Base-by-base conservation (phyloP, 2,113 vertebrate genomes). In the Sander vitreus region DNA sequence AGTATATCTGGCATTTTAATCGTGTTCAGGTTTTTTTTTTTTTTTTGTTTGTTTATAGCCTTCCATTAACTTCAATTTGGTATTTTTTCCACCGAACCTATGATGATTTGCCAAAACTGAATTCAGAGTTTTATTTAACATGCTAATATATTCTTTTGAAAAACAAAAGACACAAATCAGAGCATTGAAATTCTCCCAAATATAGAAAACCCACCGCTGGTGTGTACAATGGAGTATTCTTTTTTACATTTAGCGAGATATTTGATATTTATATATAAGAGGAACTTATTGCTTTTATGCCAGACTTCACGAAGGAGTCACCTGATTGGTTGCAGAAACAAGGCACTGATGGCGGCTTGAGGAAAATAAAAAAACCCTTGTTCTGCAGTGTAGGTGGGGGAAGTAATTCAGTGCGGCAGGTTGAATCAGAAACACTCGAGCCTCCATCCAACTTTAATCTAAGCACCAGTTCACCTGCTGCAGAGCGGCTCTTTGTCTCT, bases 401-500 rank as follows among this genome's bases (percentile, higher is more conserved):
- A 54, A 50, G 59, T 53, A 70, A 83, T 75, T 72, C 54, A 33
- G 13, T 1, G 62, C 14, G 23, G 25, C 62, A 63, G 57, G 16
- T 65, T 33, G 71, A 39, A 68, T 81, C 68, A 71, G 67, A 79
- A 76, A 60, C 73, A 62, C 66, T 63, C 1, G 1, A 60, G 76
- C 51, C 69, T 69, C 74, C 55, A 54, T 78, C 74, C 60, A 64
- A 60, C 73, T 73, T 70, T 55, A 84, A 81, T 70, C 0, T 15
- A 39, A 57, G 70, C 76, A 25, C 59, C 54, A 64, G 76, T 66
- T 87, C 72, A 80, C 68, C 75, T 66, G 85, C 82, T 78, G 79
- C 50, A 58, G 36, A 80, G 67, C 15, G 3, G n/a, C 79, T 80
- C 60, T 78, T 75, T 73, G 82, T 87, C 78, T 81, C 73, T 53